Evolutionary conservation across 2,113 vertebrate genomes (phyloP).

Genomic region (Actenoides hombroni): DNA sequence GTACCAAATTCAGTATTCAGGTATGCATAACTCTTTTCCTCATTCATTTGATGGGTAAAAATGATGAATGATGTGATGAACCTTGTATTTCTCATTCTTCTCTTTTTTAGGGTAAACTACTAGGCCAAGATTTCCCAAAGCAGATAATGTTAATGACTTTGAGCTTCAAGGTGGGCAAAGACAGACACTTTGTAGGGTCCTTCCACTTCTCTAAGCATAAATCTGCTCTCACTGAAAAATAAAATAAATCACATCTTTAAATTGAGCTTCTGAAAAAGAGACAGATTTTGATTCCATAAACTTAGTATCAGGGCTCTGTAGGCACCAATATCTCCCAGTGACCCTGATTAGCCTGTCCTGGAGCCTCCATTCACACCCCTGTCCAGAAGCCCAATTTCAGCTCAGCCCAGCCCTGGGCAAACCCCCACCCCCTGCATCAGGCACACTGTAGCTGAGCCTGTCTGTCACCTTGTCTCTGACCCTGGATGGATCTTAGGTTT

Average conservation of each 20-base stretch:
- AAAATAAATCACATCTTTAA: not conserved
- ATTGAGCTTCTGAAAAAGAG: not conserved
- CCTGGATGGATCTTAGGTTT: not conserved
- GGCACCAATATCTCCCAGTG: not conserved
- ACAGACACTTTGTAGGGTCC: not conserved
- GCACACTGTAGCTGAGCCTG: fast-evolving
- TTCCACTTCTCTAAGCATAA: not conserved
- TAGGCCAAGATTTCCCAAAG: not conserved
- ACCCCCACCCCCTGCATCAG: fast-evolving
- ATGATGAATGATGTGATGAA: not conserved
- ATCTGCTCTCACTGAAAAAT: not conserved
- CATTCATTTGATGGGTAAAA: not conserved
- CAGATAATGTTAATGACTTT: not conserved
- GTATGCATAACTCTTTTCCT: not conserved
- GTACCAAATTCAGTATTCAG: not conserved
- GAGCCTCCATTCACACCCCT: not conserved
- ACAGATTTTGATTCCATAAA: not conserved
- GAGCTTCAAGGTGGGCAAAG: not conserved
- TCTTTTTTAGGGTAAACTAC: not conserved
- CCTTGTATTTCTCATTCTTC: not conserved
- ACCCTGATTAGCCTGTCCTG: not conserved
- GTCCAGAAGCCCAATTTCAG: not conserved
- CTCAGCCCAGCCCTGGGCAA: not conserved
- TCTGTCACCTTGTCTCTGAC: not conserved
- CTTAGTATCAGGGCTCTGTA: not conserved